Percentiles rank a stretch among this genome's conserved stretches.
These are phyloP conservation scores for Orestias chungarensis DNA, from an alignment of 2,797 vertebrate genomes.

Conservation along the genomic window DNA sequence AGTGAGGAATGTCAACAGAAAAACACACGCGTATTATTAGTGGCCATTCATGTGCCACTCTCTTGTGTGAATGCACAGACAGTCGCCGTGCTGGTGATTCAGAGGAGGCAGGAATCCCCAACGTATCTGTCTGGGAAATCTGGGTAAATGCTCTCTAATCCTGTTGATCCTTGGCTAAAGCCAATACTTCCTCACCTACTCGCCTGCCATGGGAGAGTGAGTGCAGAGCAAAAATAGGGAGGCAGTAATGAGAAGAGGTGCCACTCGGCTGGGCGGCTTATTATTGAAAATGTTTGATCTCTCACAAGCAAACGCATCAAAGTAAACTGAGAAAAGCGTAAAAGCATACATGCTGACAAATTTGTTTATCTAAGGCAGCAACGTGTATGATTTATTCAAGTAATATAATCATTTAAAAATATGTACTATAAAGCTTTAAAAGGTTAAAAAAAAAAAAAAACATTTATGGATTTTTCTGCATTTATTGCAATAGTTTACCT, in stretches of 20 bases:
- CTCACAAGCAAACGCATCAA: neutral
- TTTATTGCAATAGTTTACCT: neutral
- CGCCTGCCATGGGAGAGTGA: slow-evolving; percentile 72
- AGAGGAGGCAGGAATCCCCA: slow-evolving; percentile 70
- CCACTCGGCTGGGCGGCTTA: slow-evolving; percentile 7
- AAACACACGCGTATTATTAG: slow-evolving; percentile 56
- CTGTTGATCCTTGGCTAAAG: slow-evolving; percentile 74
- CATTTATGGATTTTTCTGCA: neutral
- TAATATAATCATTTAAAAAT: neutral
- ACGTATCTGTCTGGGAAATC: slow-evolving; percentile 77
- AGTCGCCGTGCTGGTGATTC: slow-evolving; percentile 62
- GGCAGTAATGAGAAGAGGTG: slow-evolving; percentile 32
- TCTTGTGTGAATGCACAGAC: slow-evolving; percentile 36
- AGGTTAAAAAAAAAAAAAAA: neutral
- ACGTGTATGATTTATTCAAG: neutral
- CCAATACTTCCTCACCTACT: slow-evolving; percentile 80
- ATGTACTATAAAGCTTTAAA: neutral
- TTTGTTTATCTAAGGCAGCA: neutral
- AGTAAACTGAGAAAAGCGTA: slow-evolving; percentile 4
- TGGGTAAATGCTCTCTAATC: slow-evolving; percentile 80
- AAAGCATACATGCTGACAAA: neutral
- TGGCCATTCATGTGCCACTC: slow-evolving; percentile 66
- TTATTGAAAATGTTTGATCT: slow-evolving; percentile 12
- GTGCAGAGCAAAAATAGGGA: slow-evolving; percentile 50
- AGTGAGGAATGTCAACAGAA: slow-evolving; percentile 50